Base-by-base conservation (phyloP, 2,797 vertebrate genomes). In the Microctenopoma steveboyesi region DNA sequence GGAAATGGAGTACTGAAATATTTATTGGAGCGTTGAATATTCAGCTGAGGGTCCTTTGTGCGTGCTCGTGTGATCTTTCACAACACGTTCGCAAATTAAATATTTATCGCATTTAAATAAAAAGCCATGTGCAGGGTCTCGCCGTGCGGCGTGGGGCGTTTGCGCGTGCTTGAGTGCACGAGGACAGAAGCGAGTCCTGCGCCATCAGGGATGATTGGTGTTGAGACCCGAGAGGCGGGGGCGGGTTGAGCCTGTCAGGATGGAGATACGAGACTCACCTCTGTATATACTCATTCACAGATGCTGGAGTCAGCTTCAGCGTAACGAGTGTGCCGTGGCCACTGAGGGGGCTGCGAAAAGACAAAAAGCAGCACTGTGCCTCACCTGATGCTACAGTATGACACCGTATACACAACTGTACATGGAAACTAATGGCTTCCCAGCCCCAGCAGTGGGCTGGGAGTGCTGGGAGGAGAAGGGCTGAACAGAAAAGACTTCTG, bases 101-200 rank as follows among this genome's bases (percentile, higher is more conserved):
- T 93, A 94, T 95, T 94, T 93, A 95, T 92, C 67, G 16, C 76
- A 83, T 92, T 94, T 92, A 95, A 94, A 94, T 94, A 93, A 94
- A 94, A 93, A 88, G 90, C 76, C 74, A 45, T 91, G 83, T 57
- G 74, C 75, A 46, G 43, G 74, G 76, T 86, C 89, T 84, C 28
- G 40, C 61, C 28, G 37, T 76, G 72, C 60, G 65, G 55, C 69
- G 65, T 75, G 64, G 40, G 54, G 67, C 40, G 57, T 42, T 33
- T 40, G 72, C 40, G 62, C 45, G 59, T 40, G 62, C 13, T 33
- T 63, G 71, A 35, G 69, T 42, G 72, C 54, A 54, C 13, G 51
- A 63, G 64, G 58, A 75, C 49, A 67, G 72, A 78, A 69, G 74
- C 15, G 53, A 84, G 78, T 63, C 57, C 43, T 79, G 69, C 45